Evolutionary conservation across 1,140 invertebrate species (phyloP).

Genomic region (Megathymus violae): DNA sequence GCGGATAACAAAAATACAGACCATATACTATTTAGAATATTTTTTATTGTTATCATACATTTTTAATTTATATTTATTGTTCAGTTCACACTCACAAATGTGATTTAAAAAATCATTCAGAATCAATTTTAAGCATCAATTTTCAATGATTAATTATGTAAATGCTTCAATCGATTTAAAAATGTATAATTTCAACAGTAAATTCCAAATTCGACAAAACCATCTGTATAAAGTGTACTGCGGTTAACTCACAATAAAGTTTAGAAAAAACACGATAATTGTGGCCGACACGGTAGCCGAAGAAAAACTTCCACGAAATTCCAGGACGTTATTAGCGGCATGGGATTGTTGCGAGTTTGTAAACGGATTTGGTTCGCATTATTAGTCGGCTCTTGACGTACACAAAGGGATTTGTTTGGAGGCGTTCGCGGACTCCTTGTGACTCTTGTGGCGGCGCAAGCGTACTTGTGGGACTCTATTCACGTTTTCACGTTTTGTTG

Average conservation of each 20-base stretch:
- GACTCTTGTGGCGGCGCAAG: slow-evolving; percentile 18
- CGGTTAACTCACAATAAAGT: slow-evolving; percentile 20
- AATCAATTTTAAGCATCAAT: too few relatives aligned
- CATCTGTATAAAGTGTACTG: too few relatives aligned
- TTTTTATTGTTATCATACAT: too few relatives aligned
- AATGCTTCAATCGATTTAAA: too few relatives aligned
- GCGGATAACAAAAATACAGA: too few relatives aligned
- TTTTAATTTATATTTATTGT: too few relatives aligned
- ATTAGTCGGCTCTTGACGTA: slow-evolving; percentile 37
- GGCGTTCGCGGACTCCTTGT: slow-evolving; percentile 38
- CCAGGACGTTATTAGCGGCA: slow-evolving; percentile 38
- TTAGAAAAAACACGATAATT: slow-evolving; percentile 24
- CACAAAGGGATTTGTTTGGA: slow-evolving; percentile 42
- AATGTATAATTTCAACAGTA: too few relatives aligned
- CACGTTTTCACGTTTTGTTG: slow-evolving; percentile 6
- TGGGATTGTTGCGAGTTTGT: slow-evolving; percentile 35
- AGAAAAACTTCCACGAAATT: slow-evolving; percentile 44
- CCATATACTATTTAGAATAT: too few relatives aligned
- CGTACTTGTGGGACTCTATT: slow-evolving; percentile 10
- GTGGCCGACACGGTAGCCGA: slow-evolving; percentile 13
- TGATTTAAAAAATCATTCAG: too few relatives aligned
- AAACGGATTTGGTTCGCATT: slow-evolving; percentile 44
- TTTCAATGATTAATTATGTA: too few relatives aligned
- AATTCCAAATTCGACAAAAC: too few relatives aligned
- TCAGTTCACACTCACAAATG: too few relatives aligned